phyloP scores from a whole-genome alignment of 2,797 vertebrate genomes.

The Pantherophis alleghaniensis region DNA sequence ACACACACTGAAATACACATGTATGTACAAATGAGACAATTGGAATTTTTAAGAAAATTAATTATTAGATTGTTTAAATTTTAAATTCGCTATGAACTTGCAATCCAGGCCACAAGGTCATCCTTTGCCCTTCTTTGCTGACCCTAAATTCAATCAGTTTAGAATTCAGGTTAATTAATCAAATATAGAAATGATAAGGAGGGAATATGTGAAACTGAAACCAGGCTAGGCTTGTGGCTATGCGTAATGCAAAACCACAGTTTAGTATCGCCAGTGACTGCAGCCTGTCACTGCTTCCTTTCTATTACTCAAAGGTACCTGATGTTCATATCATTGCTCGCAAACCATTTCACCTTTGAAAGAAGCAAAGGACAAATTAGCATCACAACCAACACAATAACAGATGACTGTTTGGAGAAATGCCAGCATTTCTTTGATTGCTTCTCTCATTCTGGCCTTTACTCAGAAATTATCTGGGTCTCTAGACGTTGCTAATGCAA shows the following conservation, averaged over 20 bases:
- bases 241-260: neutral
- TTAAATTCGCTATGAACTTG: neutral
- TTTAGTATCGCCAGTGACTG: neutral
- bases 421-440: neutral
- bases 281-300: neutral
- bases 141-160: neutral
- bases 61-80: neutral
- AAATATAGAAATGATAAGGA: neutral
- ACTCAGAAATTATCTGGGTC: conserved; percentile 19
- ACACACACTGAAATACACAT: neutral
- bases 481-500: conserved; percentile 12
- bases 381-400: neutral
- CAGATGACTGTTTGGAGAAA: neutral
- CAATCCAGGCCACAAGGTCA: neutral
- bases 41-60: neutral
- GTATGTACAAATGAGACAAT: neutral
- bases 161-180: neutral
- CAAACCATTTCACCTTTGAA: conserved; percentile 4
- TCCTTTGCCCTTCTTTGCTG: neutral
- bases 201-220: neutral
- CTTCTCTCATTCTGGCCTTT: conserved; percentile 11
- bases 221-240: neutral
- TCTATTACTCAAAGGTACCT: neutral
- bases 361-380: conserved; percentile 8
- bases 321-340: neutral